Base-by-base conservation (phyloP, 2,113 vertebrate species). In the Atlantisia rogersi region DNA sequence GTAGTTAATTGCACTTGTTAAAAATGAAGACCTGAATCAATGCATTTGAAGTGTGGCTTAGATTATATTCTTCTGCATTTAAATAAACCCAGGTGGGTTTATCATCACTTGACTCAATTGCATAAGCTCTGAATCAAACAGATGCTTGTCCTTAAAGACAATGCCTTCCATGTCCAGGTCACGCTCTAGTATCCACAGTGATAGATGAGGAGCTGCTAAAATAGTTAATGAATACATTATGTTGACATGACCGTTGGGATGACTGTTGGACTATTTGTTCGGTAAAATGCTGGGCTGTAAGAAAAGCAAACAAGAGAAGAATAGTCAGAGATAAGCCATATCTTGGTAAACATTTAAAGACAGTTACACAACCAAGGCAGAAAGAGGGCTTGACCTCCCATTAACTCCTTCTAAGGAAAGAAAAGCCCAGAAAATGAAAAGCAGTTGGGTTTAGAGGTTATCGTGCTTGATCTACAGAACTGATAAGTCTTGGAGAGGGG, bases 251-350 rank as follows among this genome's bases (percentile, higher is more conserved):
- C 77, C 3, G 2, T 92, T 92, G 56, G 65, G 58, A 32, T 53
- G 78, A 52, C 89, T 86, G 86, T 89, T 88, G 70, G 50, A 44
- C 79, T 92, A 28, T 79, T 92, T 64, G 69, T 91, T 88, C 75
- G 58, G 35, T 94, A 91, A 75, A 94, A 95, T 55, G 64, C 22
- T 69, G 70, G 62, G 44, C 81, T 85, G 74, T 69, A 85, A 86
- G 84, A 62, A 96, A 92, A 95, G 65, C 81, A 97, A 94, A 93
- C 39, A 59, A 68, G 46, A 76, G 35, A 89, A 93, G 74, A 79
- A 37, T 37, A 79, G 83, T 42, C 60, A 48, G 74, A 92, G 93
- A 95, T 95, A 96, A 95, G 78, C 56, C 31, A 3, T 68, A 59
- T 78, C 93, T 91, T 53, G 44, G 74, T 75, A 94, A 91, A 94